Evolutionary conservation across 1,140 invertebrate species (phyloP).

Genomic region (Drosophila novamexicana): DNA sequence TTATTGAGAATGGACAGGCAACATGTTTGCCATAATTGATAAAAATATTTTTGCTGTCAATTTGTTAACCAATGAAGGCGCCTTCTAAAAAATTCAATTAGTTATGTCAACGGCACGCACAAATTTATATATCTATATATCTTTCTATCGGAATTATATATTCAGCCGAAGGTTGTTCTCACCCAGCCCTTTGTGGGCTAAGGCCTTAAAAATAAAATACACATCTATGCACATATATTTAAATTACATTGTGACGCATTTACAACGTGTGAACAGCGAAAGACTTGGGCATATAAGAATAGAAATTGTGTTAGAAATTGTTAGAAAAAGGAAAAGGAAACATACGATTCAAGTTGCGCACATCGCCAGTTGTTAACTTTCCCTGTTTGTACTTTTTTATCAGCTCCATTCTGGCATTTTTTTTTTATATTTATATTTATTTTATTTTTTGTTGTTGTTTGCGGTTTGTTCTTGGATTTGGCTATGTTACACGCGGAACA

Average conservation of each 20-base stretch:
- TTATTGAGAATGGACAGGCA: constrained; percentile 33
- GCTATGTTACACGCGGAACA: not conserved
- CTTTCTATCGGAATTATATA: not conserved
- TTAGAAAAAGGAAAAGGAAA: constrained; percentile 15
- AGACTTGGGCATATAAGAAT: not conserved
- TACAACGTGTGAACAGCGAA: not conserved
- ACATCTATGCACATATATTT: not conserved
- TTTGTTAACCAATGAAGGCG: constrained; percentile 29
- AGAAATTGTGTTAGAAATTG: not conserved
- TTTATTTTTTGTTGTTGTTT: constrained; percentile 10
- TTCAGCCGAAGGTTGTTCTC: not conserved
- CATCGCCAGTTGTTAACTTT: constrained; percentile 68
- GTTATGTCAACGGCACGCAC: constrained; percentile 21
- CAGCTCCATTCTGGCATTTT: constrained; percentile 72
- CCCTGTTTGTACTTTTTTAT: constrained; percentile 79
- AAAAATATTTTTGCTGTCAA: constrained; percentile 66
- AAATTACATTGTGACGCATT: constrained; percentile 6
- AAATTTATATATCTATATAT: not conserved
- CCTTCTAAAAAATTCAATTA: constrained; percentile 53
- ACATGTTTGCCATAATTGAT: constrained; percentile 61
- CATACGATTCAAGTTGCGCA: constrained; percentile 73
- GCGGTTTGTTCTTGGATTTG: constrained; percentile 1
- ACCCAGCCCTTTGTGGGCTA: not conserved
- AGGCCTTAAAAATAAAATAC: not conserved
- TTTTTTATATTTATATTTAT: constrained; percentile 1